phyloP scores from a whole-genome alignment of 1,140 invertebrate genomes.

The Bombus waltoni region DNA sequence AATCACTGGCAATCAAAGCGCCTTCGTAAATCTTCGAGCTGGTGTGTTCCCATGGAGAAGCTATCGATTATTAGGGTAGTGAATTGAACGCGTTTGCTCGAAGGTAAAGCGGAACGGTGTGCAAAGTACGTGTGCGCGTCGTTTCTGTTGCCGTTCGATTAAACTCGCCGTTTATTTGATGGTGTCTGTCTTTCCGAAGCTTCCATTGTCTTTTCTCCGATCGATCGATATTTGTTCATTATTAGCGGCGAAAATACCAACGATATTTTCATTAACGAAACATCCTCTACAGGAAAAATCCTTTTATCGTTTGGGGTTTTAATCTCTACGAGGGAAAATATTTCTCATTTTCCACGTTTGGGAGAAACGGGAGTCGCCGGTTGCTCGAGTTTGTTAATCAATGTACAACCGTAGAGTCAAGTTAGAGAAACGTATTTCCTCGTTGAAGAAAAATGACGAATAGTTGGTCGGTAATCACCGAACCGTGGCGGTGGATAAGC shows the following conservation, averaged over 20 bases:
- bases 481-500: slow-evolving; percentile 3
- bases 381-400: slow-evolving; percentile 12
- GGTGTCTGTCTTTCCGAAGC: neutral
- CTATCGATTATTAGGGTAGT: slow-evolving; percentile 30
- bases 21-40: slow-evolving; percentile 26
- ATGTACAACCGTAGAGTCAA: neutral
- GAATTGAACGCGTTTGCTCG: slow-evolving; percentile 15
- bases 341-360: neutral
- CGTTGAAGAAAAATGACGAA: slow-evolving; percentile 18
- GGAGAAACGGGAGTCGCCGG: too few species aligned
- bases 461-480: slow-evolving; percentile 7
- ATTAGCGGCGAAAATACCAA: neutral
- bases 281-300: neutral
- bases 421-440: slow-evolving; percentile 1
- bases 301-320: neutral
- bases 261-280: neutral
- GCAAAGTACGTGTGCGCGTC: neutral
- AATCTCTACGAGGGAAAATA: neutral
- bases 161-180: slow-evolving; percentile 3
- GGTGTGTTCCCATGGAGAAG: slow-evolving; percentile 5
- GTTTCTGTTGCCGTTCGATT: slow-evolving; percentile 14
- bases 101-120: neutral
- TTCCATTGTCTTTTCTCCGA: neutral
- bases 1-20: slow-evolving; percentile 34
- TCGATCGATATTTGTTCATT: neutral